Base-by-base conservation (phyloP, 1,140 invertebrate species). In the Tetranychus cinnabarinus region DNA sequence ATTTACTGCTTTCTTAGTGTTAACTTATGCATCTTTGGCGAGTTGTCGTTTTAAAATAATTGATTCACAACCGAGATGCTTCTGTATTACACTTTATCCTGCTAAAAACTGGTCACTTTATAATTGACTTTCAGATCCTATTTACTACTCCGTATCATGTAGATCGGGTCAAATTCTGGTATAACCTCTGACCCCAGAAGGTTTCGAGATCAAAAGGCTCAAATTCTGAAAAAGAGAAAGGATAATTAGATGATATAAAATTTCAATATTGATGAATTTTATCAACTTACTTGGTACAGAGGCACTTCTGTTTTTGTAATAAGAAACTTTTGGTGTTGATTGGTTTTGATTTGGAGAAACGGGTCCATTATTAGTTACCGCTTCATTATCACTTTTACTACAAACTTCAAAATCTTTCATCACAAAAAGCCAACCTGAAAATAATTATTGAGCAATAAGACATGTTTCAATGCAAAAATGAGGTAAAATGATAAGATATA, bases 141-240 rank as follows among this genome's bases (percentile, higher is more conserved):
- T 23, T 23, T 23, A 23, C 23, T 23, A 23, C 23, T 23, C 23
- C 23, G 23, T 23, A 42, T 42, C 39, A 50, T 50, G 39, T 42
- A 42, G 39, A 42, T 42, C 39, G 5, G 39, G 65, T 64, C 58
- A 69, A 63, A 60, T 68, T 85, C 66, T 84, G 82, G 71, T 83
- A 85, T 54, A 88, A 73, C 65, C 85, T 73, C 69, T 85, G 83
- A 52, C 85, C 84, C 85, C 85, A 88, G 83, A 84, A 88, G 13
- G 83, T 81, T 69, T 87, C 85, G 66, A 88, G 73, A 73, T 88
- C 85, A 68, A 88, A 88, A 8, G 84, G 84, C 68, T 85, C 83
- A 69, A 88, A 88, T 69, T 86, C 83, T 78, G 66, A 42, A 75
- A 76, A 62, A 65, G 68, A 47, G 58, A 50, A 63, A 63, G 23